Base-by-base conservation (phyloP, 2,888 invertebrate genomes). In the Hymenopus coronatus region DNA sequence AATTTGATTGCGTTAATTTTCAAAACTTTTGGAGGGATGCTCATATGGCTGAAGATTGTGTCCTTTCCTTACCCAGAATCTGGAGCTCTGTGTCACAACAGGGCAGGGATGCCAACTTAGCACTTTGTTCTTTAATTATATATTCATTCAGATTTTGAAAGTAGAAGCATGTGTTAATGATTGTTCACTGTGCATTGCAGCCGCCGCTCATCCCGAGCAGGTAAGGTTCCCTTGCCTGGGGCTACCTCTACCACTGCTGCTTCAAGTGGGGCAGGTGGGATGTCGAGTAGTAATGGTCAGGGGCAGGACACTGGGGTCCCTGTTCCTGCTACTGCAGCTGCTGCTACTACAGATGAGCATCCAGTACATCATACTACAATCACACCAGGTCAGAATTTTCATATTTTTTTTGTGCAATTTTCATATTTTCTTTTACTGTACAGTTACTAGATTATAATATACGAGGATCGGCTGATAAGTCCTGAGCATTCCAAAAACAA, bases 101-200 rank as follows among this genome's bases (percentile, higher is more conserved):
- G n/a, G n/a, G n/a, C n/a, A n/a, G n/a, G n/a, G n/a, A n/a, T n/a
- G n/a, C n/a, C n/a, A n/a, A n/a, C n/a, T n/a, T n/a, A n/a, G n/a
- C n/a, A n/a, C 6, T 40, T 40, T 40, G 0, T 12, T 33, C 8
- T 7, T 90, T 54, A 89, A 89, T 88, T 89, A 90, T n/a, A n/a
- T n/a, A 92, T 93, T 91, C 94, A 94, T 91, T 94, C 94, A 91
- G 93, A 94, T 93, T 94, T 94, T 40, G 40, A 40, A 40, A 40
- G 9, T 40, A 8, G 33, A 33, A 33, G 7, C 33, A 1, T 7
- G 6, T 94, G 91, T 88, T 89, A 8, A 15, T 33, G 28, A 33
- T 33, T 33, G 33, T 8, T 33, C 33, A 33, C n/a, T 70, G n/a
- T 86, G 20, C 20, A 90, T 91, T 89, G 93, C 90, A 94, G 94